These are phyloP conservation scores for Argyresthia albistria DNA, from an alignment of 2,888 invertebrate genomes.

Conservation along the genomic window DNA sequence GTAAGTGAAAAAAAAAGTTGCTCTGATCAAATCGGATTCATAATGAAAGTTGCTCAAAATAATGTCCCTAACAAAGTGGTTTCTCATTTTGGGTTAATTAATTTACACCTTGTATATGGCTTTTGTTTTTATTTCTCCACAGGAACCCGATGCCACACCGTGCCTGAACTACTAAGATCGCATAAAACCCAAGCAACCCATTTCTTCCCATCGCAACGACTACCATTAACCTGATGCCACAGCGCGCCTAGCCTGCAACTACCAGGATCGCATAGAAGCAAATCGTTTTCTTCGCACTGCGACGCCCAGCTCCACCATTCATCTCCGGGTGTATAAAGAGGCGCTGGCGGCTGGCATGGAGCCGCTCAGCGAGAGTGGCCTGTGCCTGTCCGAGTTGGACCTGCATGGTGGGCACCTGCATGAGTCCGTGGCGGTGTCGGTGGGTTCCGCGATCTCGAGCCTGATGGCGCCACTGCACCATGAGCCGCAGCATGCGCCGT, in stretches of 20 bases:
- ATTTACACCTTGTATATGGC: too few relatives aligned
- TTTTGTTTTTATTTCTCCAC: too few relatives aligned
- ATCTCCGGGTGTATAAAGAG: conserved; percentile 71
- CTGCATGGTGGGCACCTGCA: conserved; percentile 64
- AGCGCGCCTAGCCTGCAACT: not conserved
- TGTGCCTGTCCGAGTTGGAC: conserved; percentile 82
- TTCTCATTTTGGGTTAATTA: too few relatives aligned
- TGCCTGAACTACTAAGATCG: not conserved
- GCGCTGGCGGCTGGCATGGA: conserved; percentile 78
- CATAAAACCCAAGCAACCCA: not conserved
- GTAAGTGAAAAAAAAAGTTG: too few relatives aligned
- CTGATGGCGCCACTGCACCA: conserved; percentile 71
- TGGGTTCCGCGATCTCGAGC: conserved; percentile 69
- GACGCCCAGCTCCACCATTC: conserved; percentile 55
- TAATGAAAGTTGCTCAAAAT: too few relatives aligned
- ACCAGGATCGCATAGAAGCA: not conserved
- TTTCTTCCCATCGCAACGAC: not conserved
- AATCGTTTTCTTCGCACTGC: conserved; percentile 14
- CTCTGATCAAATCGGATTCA: too few relatives aligned
- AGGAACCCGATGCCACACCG: too few relatives aligned
- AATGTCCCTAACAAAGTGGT: too few relatives aligned
- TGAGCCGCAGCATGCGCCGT: conserved; percentile 70
- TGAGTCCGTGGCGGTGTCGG: conserved; percentile 65
- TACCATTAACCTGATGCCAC: not conserved
- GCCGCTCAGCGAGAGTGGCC: conserved; percentile 78